Conservation (phyloP, 1,140 invertebrate species). For the Diabrotica undecimpunctata region DNA sequence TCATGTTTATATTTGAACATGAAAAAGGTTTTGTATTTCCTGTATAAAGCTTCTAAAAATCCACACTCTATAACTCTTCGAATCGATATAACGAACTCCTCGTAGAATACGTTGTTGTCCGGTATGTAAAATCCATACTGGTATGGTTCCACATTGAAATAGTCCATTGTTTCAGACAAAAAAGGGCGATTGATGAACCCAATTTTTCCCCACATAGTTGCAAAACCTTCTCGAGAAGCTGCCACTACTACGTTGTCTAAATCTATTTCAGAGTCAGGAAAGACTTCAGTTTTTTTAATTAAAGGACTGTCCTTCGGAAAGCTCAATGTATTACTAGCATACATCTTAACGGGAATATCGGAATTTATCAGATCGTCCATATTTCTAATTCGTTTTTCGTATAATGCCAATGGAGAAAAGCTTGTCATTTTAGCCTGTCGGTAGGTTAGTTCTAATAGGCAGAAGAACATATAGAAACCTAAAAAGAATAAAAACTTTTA, state of each 20-base stretch:
- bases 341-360: background rate
- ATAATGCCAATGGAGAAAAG: background rate
- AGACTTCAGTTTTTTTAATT: too few relatives aligned
- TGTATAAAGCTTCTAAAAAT: background rate
- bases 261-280: too few relatives aligned
- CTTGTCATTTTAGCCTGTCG: background rate
- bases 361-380: background rate
- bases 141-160: background rate
- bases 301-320: too few relatives aligned
- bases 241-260: too few relatives aligned
- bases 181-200: background rate
- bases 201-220: background rate
- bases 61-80: background rate
- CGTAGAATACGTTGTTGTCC: background rate
- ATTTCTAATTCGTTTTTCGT: background rate
- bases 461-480: background rate
- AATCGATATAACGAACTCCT: background rate
- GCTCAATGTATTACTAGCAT: too few relatives aligned
- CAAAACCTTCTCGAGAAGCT: background rate
- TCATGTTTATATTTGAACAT: too few relatives aligned
- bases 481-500: background rate
- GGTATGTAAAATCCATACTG: background rate
- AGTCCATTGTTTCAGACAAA: background rate
- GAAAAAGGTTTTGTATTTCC: background rate
- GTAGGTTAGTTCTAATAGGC: background rate